Conservation (phyloP, 2,797 vertebrate genomes). For the Sciurus carolinensis region DNA sequence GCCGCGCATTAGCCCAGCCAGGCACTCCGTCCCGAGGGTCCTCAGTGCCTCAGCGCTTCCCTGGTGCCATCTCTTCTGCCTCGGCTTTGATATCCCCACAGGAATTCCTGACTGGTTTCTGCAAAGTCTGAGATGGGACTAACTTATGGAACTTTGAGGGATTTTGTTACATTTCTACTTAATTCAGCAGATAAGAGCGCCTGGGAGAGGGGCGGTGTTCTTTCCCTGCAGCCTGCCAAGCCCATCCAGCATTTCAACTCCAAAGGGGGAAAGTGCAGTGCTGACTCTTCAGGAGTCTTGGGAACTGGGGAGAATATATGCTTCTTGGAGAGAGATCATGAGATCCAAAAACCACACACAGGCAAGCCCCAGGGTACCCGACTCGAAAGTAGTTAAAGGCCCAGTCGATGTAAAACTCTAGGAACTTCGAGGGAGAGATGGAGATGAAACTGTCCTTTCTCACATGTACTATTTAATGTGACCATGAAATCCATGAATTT, state of each 20-base stretch:
- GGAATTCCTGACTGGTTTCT: conserved; percentile 68
- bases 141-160: conserved; percentile 42
- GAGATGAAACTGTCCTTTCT: not conserved
- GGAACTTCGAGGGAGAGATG: not conserved
- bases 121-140: conserved; percentile 65
- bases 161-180: conserved; percentile 73
- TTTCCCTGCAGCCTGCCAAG: conserved; percentile 62
- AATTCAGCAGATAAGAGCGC: conserved; percentile 63
- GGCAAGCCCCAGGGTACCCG: not conserved
- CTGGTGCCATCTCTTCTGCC: not conserved
- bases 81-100: conserved; percentile 40
- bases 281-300: conserved; percentile 27
- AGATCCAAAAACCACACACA: conserved; percentile 49
- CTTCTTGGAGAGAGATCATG: conserved; percentile 36
- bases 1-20: not conserved
- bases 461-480: conserved; percentile 1
- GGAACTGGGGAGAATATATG: conserved; percentile 53
- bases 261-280: not conserved
- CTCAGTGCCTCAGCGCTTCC: not conserved
- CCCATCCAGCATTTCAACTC: conserved; percentile 52
- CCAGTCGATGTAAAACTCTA: not conserved
- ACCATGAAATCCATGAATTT: not conserved
- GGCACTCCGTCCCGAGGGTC: not conserved
- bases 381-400: not conserved
- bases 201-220: conserved; percentile 61